These are phyloP conservation scores for Oscheius sp. DNA, from an alignment of 2,888 invertebrate species.

Conservation along the genomic window DNA sequence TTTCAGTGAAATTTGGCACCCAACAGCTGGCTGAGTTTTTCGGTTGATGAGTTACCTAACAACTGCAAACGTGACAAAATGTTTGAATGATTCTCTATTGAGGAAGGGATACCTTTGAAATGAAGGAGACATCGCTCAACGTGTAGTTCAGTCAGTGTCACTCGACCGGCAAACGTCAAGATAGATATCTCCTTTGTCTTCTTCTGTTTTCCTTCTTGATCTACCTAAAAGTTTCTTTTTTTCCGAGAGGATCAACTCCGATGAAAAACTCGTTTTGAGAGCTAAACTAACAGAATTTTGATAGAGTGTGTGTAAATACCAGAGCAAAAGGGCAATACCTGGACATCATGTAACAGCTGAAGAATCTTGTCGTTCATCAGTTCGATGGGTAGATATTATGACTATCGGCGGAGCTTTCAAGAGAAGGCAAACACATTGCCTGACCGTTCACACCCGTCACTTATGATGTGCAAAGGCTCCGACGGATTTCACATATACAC, in stretches of 20 bases:
- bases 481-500: too few species aligned
- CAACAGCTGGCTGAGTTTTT: not conserved
- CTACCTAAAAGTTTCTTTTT: not conserved
- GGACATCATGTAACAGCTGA: not conserved
- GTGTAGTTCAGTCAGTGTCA: not conserved
- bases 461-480: too few species aligned
- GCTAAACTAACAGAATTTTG: constrained; percentile 12
- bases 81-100: not conserved
- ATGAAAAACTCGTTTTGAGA: not conserved
- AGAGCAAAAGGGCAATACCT: not conserved
- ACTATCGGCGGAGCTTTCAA: not conserved
- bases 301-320: not conserved
- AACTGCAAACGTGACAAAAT: not conserved
- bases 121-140: constrained; percentile 6
- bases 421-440: constrained; percentile 4
- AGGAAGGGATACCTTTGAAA: constrained; percentile 7
- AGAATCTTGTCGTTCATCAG: not conserved
- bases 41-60: too few species aligned
- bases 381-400: not conserved
- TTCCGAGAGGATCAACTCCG: not conserved
- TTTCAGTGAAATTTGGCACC: constrained; percentile 8
- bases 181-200: not conserved
- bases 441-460: constrained; percentile 25
- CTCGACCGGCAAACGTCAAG: constrained; percentile 1
- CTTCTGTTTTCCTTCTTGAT: not conserved